These are phyloP conservation scores for Pangasianodon gigas DNA, from an alignment of 2,113 vertebrate genomes.

Conservation along the genomic window DNA sequence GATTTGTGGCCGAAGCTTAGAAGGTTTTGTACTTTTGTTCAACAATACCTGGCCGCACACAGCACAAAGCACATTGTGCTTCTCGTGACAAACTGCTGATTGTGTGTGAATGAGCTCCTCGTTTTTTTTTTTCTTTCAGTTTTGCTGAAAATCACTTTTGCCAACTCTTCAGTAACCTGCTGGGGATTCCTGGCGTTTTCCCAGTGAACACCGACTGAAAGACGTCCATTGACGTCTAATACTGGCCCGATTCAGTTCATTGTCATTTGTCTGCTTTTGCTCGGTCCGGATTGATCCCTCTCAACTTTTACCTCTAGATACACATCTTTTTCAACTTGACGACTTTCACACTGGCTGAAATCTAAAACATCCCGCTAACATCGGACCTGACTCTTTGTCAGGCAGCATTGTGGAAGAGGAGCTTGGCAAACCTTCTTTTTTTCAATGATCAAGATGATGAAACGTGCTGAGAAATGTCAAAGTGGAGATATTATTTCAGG, in stretches of 20 bases:
- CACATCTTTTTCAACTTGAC: not conserved
- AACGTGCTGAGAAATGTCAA: not conserved
- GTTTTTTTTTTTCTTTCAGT: not conserved
- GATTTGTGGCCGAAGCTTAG: not conserved
- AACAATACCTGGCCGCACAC: not conserved
- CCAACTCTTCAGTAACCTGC: not conserved
- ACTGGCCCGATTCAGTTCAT: not conserved
- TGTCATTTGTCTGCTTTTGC: not conserved
- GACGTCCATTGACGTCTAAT: not conserved
- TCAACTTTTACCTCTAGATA: not conserved
- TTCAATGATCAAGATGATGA: not conserved
- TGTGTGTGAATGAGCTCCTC: not conserved
- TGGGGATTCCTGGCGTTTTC: not conserved
- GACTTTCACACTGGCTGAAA: not conserved
- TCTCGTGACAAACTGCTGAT: not conserved
- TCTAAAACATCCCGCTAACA: not conserved
- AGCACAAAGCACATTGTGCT: not conserved
- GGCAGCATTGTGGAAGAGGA: no score
- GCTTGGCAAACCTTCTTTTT: not conserved
- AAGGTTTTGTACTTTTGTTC: not conserved
- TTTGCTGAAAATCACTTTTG: not conserved
- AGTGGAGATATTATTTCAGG: not conserved
- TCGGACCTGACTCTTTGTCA: not conserved
- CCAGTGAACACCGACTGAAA: not conserved
- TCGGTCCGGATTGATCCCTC: not conserved